These are phyloP conservation scores for Tachystola acroxantha DNA, from an alignment of 2,888 invertebrate species.

Conservation along the genomic window DNA sequence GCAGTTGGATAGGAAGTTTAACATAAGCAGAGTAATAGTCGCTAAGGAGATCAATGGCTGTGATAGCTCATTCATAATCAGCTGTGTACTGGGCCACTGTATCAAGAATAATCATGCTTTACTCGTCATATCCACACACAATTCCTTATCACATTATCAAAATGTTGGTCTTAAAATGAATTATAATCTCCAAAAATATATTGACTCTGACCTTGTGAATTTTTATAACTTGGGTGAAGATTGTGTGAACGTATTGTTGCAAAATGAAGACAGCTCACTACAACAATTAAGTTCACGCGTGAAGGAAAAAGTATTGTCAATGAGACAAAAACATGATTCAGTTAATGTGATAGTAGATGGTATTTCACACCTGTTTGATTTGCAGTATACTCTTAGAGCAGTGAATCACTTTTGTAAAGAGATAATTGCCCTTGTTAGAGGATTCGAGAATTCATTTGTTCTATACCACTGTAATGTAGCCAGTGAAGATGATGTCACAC, in stretches of 20 bases:
- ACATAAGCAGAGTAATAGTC: conserved; percentile 76
- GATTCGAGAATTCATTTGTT: conserved; percentile 52
- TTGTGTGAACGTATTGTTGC: conserved; percentile 31
- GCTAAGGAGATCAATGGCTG: conserved; percentile 84
- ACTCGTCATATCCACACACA: conserved; percentile 83
- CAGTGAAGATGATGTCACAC: conserved; percentile 75
- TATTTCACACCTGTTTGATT: conserved; percentile 83
- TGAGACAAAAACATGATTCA: conserved; percentile 47
- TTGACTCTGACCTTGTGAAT: conserved; percentile 48
- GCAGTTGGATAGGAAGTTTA: conserved; percentile 79
- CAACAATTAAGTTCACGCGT: conserved; percentile 56
- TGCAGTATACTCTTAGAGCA: conserved; percentile 74
- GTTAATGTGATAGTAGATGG: conserved; percentile 84
- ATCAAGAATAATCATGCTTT: conserved; percentile 78
- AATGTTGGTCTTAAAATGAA: conserved; percentile 86
- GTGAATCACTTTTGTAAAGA: conserved; percentile 70
- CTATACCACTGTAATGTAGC: conserved; percentile 79
- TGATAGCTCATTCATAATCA: conserved; percentile 85
- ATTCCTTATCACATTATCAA: conserved; percentile 84
- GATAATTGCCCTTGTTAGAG: conserved; percentile 50
- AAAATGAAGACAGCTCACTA: conserved; percentile 40
- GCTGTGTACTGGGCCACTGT: conserved; percentile 81
- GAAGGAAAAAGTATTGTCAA: conserved; percentile 45
- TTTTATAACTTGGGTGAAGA: conserved; percentile 50
- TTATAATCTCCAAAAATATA: conserved; percentile 79